Evolutionary conservation across 2,888 invertebrate genomes (phyloP).

Genomic region (Allygus modestus): DNA sequence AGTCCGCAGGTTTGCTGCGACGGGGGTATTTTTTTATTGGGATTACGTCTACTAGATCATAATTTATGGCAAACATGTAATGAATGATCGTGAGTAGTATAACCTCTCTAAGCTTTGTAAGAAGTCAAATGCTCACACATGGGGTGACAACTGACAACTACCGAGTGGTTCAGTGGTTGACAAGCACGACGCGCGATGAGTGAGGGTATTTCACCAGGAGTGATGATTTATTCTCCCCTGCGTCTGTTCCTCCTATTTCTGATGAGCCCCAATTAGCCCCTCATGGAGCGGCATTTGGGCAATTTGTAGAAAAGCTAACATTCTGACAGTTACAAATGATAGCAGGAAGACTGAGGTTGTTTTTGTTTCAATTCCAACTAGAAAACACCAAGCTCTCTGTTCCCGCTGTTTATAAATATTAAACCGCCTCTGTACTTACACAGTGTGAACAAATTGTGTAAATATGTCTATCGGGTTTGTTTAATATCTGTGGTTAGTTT

Average conservation of each 20-base stretch:
- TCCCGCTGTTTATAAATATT: neutral
- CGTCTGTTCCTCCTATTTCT: slow-evolving; percentile 7
- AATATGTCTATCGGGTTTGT: no score
- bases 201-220: neutral
- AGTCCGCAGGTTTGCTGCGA: no score
- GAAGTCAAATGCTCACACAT: neutral
- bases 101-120: no score
- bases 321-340: slow-evolving; percentile 36
- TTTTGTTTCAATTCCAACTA: neutral
- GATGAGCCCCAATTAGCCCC: slow-evolving; percentile 38
- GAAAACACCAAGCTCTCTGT: neutral
- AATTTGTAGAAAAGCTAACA: slow-evolving; percentile 48
- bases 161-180: no score
- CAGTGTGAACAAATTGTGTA: no score
- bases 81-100: no score
- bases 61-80: no score
- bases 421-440: no score
- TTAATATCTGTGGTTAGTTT: no score
- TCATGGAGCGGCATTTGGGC: neutral
- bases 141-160: neutral
- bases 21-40: no score
- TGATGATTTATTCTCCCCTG: slow-evolving; percentile 1
- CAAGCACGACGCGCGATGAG: neutral
- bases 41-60: no score
- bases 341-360: neutral